Conservation (phyloP, 1,140 invertebrate species). For the Ceratitis capitata region DNA sequence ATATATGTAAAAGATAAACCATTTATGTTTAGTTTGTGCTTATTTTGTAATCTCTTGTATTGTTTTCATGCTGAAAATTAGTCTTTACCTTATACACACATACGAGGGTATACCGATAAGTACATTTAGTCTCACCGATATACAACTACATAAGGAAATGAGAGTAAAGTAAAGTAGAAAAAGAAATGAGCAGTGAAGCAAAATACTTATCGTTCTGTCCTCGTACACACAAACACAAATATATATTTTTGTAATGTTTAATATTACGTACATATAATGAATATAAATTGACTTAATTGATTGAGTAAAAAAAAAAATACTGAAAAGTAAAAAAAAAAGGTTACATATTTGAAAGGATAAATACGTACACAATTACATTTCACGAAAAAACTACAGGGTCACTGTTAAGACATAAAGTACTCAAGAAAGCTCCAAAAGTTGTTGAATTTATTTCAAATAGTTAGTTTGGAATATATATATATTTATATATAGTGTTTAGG, state of each 20-base stretch:
- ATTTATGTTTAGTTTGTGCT: background rate
- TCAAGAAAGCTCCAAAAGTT: background rate
- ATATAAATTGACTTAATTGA: too few species aligned
- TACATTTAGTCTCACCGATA: too few species aligned
- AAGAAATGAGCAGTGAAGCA: too few species aligned
- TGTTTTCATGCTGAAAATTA: background rate
- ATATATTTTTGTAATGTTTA: background rate
- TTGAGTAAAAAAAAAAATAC: background rate
- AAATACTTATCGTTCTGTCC: too few species aligned
- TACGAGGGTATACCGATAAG: too few species aligned
- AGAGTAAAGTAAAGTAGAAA: too few species aligned
- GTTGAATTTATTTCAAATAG: background rate
- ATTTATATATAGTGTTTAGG: background rate
- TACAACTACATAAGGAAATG: too few species aligned
- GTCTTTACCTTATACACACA: too few species aligned
- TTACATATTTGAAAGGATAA: background rate
- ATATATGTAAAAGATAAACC: background rate
- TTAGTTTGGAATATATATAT: background rate
- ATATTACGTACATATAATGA: constrained; percentile 10
- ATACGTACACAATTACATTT: background rate
- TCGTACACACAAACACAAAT: background rate
- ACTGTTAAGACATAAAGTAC: background rate
- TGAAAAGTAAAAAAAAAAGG: background rate
- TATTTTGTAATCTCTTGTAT: background rate
- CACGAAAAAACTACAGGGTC: background rate